Evolutionary conservation across 2,888 invertebrate species (phyloP).

Genomic region (Ctenicera cuprea): DNA sequence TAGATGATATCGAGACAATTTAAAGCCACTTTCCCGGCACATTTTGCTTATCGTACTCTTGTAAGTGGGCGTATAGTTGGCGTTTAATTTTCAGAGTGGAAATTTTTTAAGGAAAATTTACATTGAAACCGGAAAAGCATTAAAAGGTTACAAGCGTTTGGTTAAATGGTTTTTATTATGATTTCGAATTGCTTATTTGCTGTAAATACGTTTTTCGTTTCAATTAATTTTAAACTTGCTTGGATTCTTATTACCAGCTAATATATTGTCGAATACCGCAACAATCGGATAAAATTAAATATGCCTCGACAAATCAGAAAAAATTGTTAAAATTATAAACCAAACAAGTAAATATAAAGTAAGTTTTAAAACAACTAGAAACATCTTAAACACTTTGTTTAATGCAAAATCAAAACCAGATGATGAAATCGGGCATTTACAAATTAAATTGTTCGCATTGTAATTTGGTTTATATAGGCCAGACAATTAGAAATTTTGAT

Average conservation of each 20-base stretch:
- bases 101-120: neutral
- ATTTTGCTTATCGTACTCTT: slow-evolving; percentile 19
- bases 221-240: neutral
- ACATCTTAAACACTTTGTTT: no score
- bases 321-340: no score
- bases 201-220: neutral
- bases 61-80: neutral
- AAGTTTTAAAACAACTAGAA: no score
- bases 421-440: no score
- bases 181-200: neutral
- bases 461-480: no score
- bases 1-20: slow-evolving; percentile 25
- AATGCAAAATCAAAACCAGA: no score
- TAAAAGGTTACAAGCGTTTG: neutral
- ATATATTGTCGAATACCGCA: no score
- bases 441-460: no score
- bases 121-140: neutral
- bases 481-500: no score
- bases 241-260: neutral
- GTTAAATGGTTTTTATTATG: slow-evolving; percentile 7
- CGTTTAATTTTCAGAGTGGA: slow-evolving; percentile 9
- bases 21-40: slow-evolving; percentile 22
- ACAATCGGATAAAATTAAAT: no score
- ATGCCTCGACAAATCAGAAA: no score
- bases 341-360: no score